Evolutionary conservation across 2,797 vertebrate species (phyloP), one percentile per base, ranked within the genome.

Genomic region (Enteromius fasciolatus): DNA sequence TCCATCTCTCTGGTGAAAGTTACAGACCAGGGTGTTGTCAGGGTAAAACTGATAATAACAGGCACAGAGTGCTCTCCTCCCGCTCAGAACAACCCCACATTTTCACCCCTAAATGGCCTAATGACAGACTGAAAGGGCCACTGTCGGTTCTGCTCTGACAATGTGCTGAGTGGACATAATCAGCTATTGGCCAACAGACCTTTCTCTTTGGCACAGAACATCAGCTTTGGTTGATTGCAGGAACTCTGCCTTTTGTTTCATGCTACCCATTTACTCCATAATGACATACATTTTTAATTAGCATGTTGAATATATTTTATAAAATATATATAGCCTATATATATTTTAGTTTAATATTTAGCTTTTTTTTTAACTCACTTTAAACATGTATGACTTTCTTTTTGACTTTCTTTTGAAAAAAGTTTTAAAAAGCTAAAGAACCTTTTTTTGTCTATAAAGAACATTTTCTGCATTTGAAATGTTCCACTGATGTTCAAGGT

Each of bases 1-100:
- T 80, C 52, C 59, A 87, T 92, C 89, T 90, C 85, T 87, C 87
- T 86, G 89, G 91, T 87, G 91, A 93, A 93, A 93, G 93, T 93
- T 88, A 93, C 91, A 92, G 91, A 92, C 89, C 90, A 91, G 91
- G 90, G 92, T 89, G 91, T 92, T 93, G 93, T 92, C 93, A 93
- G 92, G 90, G 87, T 90, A 92, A 93, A 94, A 92, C 90, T 91
- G 91, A 92, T 93, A 92, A 93, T 92, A 92, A 76, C 89, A 90
- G 88, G 88, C 89, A 91, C 86, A 92, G 91, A 92, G 92, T 93
- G 90, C 90, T 88, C 90, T 93, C 92, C 90, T 93, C 92, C 93
- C 90, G 92, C 92, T 90, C 87, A 87, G 83, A 90, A 90, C 90
- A 91, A 91, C 89, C 90, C 90, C 89, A 20, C 57, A 82, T 87